phyloP scores from a whole-genome alignment of 2,113 vertebrate species.

The Dipodomys stephensi region DNA sequence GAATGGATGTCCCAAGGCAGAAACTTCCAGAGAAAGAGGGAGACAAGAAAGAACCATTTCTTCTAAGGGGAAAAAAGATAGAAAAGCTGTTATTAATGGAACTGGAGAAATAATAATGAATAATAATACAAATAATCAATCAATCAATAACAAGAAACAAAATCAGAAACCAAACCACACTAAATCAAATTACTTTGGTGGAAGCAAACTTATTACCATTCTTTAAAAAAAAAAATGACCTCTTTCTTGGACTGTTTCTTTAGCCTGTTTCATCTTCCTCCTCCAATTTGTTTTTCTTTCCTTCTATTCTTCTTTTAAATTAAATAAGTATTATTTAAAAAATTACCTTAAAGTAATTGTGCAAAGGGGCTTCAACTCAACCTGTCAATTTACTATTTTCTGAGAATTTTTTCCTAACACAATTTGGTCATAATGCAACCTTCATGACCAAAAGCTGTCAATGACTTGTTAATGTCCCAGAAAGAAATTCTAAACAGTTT shows the following conservation, averaged over 20 bases:
- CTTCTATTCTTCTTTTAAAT: not conserved
- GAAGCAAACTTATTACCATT: not conserved
- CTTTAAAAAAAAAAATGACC: not conserved
- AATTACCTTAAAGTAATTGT: no score
- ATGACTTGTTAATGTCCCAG: not conserved
- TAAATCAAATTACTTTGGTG: not conserved
- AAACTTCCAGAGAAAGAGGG: no score
- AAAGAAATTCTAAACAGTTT: slow-evolving; percentile 24
- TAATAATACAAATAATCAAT: no score
- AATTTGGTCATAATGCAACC: not conserved
- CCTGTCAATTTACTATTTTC: no score
- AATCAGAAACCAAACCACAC: not conserved
- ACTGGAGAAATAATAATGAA: not conserved
- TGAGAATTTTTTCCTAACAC: not conserved
- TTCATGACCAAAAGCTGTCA: not conserved
- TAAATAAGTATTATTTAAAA: no score
- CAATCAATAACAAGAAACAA: not conserved
- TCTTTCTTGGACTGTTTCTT: not conserved
- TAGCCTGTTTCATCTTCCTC: not conserved
- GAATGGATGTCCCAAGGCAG: no score
- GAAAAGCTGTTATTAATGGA: slow-evolving; percentile 17
- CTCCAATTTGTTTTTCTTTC: not conserved
- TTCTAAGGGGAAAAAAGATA: not conserved
- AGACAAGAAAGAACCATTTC: not conserved
- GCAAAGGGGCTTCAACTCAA: no score